Percentiles rank a stretch among this genome's conserved stretches.
These are phyloP conservation scores for Drosophila nigricruria DNA, from an alignment of 2,888 invertebrate genomes.

Conservation along the genomic window DNA sequence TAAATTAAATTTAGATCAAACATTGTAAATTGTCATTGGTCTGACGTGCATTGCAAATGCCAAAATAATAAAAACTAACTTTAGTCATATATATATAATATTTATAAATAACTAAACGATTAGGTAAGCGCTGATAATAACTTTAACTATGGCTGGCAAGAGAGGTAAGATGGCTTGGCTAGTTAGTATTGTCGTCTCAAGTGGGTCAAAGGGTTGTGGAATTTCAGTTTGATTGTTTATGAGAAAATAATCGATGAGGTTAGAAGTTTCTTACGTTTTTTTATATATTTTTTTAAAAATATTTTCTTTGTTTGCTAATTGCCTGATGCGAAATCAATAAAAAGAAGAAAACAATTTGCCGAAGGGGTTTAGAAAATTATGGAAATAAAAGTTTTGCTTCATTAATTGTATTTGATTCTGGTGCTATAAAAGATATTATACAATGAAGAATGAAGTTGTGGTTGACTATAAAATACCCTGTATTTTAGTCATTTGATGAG, in stretches of 20 bases:
- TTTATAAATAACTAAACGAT: neutral
- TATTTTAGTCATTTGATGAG: neutral
- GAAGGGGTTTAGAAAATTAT: neutral
- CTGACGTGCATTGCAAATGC: neutral
- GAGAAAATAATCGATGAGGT: neutral
- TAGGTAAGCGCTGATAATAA: neutral
- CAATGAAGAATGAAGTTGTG: neutral
- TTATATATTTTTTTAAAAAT: neutral
- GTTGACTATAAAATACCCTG: neutral
- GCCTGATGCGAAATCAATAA: constrained; percentile 1
- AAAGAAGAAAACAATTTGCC: neutral
- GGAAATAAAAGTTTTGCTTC: neutral
- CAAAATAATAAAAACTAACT: neutral
- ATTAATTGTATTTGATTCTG: constrained; percentile 5
- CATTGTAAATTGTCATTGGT: neutral
- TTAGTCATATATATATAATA: neutral
- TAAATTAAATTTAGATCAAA: constrained; percentile 1
- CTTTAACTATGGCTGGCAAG: too few relatives aligned
- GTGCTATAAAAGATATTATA: neutral
- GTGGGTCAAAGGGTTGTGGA: constrained; percentile 5
- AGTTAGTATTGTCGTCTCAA: neutral
- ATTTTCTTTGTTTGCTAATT: constrained; percentile 16
- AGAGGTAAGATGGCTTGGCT: neutral
- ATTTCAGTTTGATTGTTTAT: constrained; percentile 10
- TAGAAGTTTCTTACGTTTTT: neutral